These are phyloP conservation scores for Aphaenogaster ashmeadi DNA, from an alignment of 1,140 invertebrate genomes.

Conservation along the genomic window DNA sequence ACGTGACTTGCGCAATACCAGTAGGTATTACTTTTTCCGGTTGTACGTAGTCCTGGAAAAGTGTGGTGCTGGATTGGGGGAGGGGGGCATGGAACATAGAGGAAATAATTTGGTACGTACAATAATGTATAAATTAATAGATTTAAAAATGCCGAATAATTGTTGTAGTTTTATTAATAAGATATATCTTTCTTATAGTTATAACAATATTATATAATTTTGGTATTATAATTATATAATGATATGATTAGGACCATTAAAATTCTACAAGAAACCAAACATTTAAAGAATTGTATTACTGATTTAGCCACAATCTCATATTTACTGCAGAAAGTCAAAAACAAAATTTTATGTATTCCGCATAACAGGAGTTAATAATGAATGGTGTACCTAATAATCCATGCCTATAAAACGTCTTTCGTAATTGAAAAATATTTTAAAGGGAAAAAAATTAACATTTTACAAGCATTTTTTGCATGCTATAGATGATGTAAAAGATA, in stretches of 20 bases:
- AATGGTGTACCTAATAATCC: not conserved
- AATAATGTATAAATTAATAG: not conserved
- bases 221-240: not conserved
- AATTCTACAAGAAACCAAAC: not conserved
- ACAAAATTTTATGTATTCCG: not conserved
- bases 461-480: constrained; percentile 61
- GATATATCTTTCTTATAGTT: not conserved
- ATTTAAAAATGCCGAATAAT: not conserved
- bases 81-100: not conserved
- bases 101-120: constrained; percentile 35
- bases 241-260: not conserved
- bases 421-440: constrained; percentile 48
- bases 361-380: not conserved
- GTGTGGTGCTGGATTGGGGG: not conserved
- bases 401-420: not conserved
- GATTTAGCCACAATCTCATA: not conserved
- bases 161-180: not conserved
- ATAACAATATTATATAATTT: not conserved
- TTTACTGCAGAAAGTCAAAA: not conserved
- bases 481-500: constrained; percentile 66
- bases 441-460: not conserved
- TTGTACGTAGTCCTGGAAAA: constrained; percentile 13
- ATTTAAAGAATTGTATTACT: not conserved
- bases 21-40: constrained; percentile 25
- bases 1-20: constrained; percentile 51